Evolutionary conservation across 2,113 vertebrate species (phyloP), one percentile per base, ranked within the genome.

Genomic region (Megaleporinus macrocephalus): DNA sequence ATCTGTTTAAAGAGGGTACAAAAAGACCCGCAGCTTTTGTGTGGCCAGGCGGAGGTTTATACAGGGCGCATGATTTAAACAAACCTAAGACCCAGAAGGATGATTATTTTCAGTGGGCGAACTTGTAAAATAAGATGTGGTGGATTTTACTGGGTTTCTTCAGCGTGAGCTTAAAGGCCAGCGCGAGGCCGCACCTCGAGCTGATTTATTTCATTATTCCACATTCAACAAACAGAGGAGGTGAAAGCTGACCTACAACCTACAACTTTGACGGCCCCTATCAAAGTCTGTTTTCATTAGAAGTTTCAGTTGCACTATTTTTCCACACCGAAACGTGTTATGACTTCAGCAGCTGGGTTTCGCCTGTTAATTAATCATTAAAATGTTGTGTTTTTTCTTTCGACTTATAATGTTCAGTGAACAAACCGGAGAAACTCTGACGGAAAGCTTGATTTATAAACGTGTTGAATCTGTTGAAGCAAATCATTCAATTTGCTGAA

Each of bases 201-300:
- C 49, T 73, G 89, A 95, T 94, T 92, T 90, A 93, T 93, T 93
- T 91, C 62, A 61, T 74, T 84, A 89, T 92, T 94, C 92, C 90
- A 92, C 90, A 86, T 90, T 93, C 89, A 91, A 92, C 92, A 93
- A 93, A 92, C 87, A 91, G 83, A 92, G 62, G 82, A 87, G 90
- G 86, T 87, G 85, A 89, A 87, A 85, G 90, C 88, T 86, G 93
- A 93, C 89, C 87, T 22, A 90, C 89, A 84, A 87, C 76, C 18
- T 94, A n/a, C n/a, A n/a, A n/a, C 91, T 88, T 83, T 82, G 90
- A 93, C 94, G 91, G 93, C 93, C 94, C 91, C 87, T 83, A 77
- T 79, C 92, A 93, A 90, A 91, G 93, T 94, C 95, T 95, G 94
- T 95, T 96, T 95, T 94, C 92, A 88, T 95, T 96, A 91, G 91